Percentiles rank a stretch among this genome's conserved stretches.
These are phyloP conservation scores for Incurvaria masculella DNA, from an alignment of 2,888 invertebrate genomes.

Conservation along the genomic window DNA sequence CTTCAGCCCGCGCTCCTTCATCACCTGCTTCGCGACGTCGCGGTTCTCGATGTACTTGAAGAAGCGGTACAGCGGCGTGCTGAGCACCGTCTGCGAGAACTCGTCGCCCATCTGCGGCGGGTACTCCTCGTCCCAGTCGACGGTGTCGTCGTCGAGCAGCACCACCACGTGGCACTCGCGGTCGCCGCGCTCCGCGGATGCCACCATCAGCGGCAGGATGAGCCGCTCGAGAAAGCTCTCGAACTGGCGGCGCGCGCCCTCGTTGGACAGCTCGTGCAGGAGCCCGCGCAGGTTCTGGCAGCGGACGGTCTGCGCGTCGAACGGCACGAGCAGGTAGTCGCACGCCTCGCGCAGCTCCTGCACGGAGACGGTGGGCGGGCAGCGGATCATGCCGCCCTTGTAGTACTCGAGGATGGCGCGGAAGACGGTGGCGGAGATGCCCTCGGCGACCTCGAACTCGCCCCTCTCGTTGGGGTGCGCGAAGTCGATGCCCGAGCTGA, in stretches of 20 bases:
- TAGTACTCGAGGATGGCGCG: slow-evolving; percentile 94
- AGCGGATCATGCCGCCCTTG: slow-evolving; percentile 85
- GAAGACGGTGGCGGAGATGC: slow-evolving; percentile 93
- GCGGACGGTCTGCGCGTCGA: slow-evolving; percentile 92
- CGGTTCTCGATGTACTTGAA: slow-evolving; percentile 99
- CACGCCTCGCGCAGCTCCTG: slow-evolving; percentile 97
- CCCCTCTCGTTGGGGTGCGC: slow-evolving; percentile 94
- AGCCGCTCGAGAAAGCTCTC: slow-evolving; percentile 93
- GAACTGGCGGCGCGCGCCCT: slow-evolving; percentile 97
- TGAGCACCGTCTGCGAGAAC: slow-evolving; percentile 95
- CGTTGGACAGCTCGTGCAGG: slow-evolving; percentile 97
- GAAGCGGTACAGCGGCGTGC: slow-evolving; percentile 94
- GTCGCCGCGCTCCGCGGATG: slow-evolving; percentile 90
- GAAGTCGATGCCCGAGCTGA: slow-evolving; percentile 85
- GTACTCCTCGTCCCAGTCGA: slow-evolving; percentile 99
- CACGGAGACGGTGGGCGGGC: slow-evolving; percentile 94
- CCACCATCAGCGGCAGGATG: slow-evolving; percentile 95
- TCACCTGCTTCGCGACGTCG: slow-evolving; percentile 98
- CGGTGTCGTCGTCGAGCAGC: slow-evolving; percentile 90
- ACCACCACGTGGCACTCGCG: slow-evolving; percentile 97
- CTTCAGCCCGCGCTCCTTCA: slow-evolving; percentile 97
- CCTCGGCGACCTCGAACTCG: slow-evolving; percentile 96
- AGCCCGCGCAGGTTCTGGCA: slow-evolving; percentile 96
- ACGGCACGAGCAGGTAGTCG: slow-evolving; percentile 96
- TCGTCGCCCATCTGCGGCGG: slow-evolving; percentile 99